Evolutionary conservation across 2,113 vertebrate species (phyloP).

Genomic region (Channa argus): DNA sequence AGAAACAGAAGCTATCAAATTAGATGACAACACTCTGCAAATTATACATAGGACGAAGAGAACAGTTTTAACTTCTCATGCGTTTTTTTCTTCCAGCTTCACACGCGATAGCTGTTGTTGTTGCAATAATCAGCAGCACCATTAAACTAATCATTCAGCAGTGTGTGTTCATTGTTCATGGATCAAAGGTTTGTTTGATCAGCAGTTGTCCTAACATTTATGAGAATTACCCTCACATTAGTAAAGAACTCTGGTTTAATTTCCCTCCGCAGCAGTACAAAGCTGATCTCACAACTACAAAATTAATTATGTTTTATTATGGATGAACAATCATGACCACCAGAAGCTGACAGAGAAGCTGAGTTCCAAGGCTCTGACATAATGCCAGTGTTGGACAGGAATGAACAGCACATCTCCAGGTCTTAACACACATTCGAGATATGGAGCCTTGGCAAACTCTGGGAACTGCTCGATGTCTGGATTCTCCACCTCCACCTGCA

Average conservation of each 20-base stretch:
- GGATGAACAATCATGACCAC: slow-evolving; percentile 88
- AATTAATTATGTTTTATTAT: background rate
- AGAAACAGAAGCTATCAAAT: slow-evolving; percentile 60
- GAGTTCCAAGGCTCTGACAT: slow-evolving; percentile 89
- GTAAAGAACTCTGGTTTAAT: slow-evolving; percentile 40
- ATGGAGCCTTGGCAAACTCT: slow-evolving; percentile 85
- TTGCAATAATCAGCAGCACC: slow-evolving; percentile 49
- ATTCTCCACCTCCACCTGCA: slow-evolving; percentile 92
- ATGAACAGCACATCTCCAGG: slow-evolving; percentile 96
- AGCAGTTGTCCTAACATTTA: slow-evolving; percentile 36
- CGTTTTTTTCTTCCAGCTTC: slow-evolving; percentile 35
- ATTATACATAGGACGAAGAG: slow-evolving; percentile 57
- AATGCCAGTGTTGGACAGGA: slow-evolving; percentile 92
- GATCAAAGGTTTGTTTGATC: slow-evolving; percentile 63
- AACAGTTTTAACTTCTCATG: slow-evolving; percentile 57
- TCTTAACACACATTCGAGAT: slow-evolving; percentile 88
- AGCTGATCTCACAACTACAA: background rate
- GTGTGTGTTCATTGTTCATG: slow-evolving; percentile 50
- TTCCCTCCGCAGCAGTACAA: slow-evolving; percentile 11
- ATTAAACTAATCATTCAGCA: slow-evolving; percentile 64
- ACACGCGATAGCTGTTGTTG: slow-evolving; percentile 55
- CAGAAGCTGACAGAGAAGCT: slow-evolving; percentile 98
- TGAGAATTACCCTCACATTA: slow-evolving; percentile 50
- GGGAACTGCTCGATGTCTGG: slow-evolving; percentile 89
- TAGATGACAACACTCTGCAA: slow-evolving; percentile 54